Conservation (phyloP, 2,113 vertebrate genomes). For the Coptodon rendalli region DNA sequence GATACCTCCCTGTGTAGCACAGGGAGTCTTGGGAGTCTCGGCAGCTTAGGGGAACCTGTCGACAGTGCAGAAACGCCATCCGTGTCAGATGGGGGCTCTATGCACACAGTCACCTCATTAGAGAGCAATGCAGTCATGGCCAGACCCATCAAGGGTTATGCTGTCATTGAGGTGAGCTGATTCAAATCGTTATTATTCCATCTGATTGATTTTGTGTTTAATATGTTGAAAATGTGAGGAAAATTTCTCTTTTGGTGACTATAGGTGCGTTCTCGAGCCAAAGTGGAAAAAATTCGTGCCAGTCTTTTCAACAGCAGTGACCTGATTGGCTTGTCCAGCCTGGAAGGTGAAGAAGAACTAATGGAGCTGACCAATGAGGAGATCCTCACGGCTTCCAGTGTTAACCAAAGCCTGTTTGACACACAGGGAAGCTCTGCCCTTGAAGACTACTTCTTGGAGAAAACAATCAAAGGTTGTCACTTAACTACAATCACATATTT, state of each 20-base stretch:
- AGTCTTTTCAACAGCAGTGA: constrained; percentile 97
- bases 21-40: constrained; percentile 88
- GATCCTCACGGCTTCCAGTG: constrained; percentile 93
- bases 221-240: neutral
- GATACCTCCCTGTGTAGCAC: constrained; percentile 93
- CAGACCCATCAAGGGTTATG: constrained; percentile 92
- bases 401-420: constrained; percentile 97
- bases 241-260: neutral
- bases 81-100: constrained; percentile 80
- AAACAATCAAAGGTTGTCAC: constrained; percentile 84
- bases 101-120: constrained; percentile 85
- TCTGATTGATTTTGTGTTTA: neutral
- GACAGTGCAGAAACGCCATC: constrained; percentile 82
- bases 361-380: constrained; percentile 98
- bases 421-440: constrained; percentile 94
- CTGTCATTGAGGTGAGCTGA: constrained; percentile 89
- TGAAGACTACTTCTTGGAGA: constrained; percentile 94
- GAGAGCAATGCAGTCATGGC: constrained; percentile 77
- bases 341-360: constrained; percentile 93
- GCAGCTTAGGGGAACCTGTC: constrained; percentile 86
- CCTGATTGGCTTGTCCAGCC: constrained; percentile 91
- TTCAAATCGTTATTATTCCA: neutral
- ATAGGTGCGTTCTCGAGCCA: constrained; percentile 91
- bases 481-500: neutral
- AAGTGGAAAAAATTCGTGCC: constrained; percentile 96